phyloP scores from a whole-genome alignment of 2,888 invertebrate genomes.

The Heliconius cydno region DNA sequence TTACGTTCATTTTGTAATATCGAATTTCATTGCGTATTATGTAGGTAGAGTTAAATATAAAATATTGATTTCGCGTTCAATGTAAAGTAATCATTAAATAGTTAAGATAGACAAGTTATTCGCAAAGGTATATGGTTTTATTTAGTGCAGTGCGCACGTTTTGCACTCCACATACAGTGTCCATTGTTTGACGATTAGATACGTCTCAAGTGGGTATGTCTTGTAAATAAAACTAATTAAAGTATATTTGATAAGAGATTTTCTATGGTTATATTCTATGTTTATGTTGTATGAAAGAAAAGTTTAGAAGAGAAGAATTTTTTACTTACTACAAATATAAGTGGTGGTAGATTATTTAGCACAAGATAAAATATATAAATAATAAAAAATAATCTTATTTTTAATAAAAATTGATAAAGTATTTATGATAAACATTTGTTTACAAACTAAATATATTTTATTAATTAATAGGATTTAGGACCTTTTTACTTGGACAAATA shows the following conservation, averaged over 20 bases:
- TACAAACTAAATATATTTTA: no score
- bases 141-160: conserved; percentile 57
- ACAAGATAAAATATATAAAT: no score
- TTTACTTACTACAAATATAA: no score
- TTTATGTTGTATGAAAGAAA: not conserved
- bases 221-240: conserved; percentile 47
- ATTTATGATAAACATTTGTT: no score
- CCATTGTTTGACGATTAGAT: conserved; percentile 48
- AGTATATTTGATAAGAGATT: conserved; percentile 35
- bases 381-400: no score
- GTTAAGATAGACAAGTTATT: not conserved
- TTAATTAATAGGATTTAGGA: no score
- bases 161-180: conserved; percentile 56
- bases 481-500: no score
- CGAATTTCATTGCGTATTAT: conserved; percentile 27
- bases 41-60: not conserved
- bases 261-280: not conserved
- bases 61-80: not conserved
- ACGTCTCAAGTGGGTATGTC: conserved; percentile 41
- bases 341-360: no score
- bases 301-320: no score
- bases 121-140: conserved; percentile 40
- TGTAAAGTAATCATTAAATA: conserved; percentile 18
- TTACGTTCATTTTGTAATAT: not conserved
- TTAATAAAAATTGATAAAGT: no score